Evolutionary conservation across 2,113 vertebrate genomes (phyloP), one percentile per base, ranked within the genome.

Genomic region (Carassius auratus): DNA sequence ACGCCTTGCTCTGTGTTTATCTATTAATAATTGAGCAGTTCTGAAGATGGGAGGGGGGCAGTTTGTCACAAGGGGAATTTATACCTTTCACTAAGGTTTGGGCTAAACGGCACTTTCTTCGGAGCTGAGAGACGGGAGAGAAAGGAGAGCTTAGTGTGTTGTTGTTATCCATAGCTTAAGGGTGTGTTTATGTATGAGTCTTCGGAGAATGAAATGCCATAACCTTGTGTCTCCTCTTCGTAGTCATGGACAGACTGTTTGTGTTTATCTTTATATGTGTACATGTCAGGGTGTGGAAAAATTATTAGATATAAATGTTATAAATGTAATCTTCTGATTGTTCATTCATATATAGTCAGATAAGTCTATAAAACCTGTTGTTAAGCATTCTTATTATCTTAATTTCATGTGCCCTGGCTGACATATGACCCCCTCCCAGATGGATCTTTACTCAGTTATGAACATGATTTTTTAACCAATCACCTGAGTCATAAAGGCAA

Each of bases 1-100:
- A 88, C 87, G 89, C 89, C 88, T 76, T 86, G 88, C 89, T 92
- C 91, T 93, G 90, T 94, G 93, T 94, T 93, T 93, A 91, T 89
- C 90, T 91, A 93, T 93, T 93, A 94, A 94, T 93, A 93, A 94
- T 92, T 92, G 91, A 94, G 92, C 90, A 87, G 85, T 83, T 89
- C 90, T 92, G 92, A 91, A 92, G 90, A 92, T 82, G 86, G 81
- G 30, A 77, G 75, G 80, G 80, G 83, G 76, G 76, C 85, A 80
- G 78, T 73, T 87, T 89, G 90, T 88, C 89, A 89, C 82, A 83
- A 88, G 76, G 89, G 89, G 88, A 91, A 88, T 92, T 81, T 79
- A 91, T 82, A 82, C 89, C 87, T 91, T 26, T 45, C 84, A 86
- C 86, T 50, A 81, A 86, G 84, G 88, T 92, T 91, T 91, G 86